Conservation (phyloP, 2,113 vertebrate genomes). For the Piaya cayana region DNA sequence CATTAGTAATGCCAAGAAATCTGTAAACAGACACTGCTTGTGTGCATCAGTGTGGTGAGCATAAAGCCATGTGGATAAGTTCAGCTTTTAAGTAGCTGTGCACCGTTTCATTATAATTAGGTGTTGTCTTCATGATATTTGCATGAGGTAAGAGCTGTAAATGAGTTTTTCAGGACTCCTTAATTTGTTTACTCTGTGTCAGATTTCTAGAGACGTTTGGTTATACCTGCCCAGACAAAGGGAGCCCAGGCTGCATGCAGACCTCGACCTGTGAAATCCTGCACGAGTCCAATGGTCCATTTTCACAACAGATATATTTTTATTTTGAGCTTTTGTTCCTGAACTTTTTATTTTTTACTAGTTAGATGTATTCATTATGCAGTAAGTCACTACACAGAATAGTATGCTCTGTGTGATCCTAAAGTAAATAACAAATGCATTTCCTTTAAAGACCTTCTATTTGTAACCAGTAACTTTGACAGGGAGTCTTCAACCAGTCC, state of each 20-base stretch:
- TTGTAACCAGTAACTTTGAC: not conserved
- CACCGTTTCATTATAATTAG: rapidly evolving
- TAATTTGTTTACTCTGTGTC: not conserved
- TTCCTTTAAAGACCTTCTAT: not conserved
- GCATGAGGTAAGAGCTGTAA: not conserved
- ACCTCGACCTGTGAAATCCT: not conserved
- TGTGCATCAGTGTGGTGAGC: not conserved
- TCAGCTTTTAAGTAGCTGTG: not conserved
- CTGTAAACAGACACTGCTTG: not conserved
- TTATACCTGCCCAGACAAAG: not conserved
- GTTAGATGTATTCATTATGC: not conserved
- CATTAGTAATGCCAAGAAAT: not conserved
- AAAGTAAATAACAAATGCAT: not conserved
- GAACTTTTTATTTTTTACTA: not conserved
- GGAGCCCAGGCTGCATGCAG: not conserved
- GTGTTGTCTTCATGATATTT: too few relatives aligned
- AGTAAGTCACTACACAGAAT: not conserved
- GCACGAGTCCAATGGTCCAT: rapidly evolving
- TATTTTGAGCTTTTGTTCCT: not conserved
- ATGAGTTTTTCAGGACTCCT: not conserved
- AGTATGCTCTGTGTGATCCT: not conserved
- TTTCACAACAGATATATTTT: not conserved
- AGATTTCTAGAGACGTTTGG: not conserved
- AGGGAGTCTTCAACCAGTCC: not conserved
- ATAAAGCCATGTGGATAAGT: not conserved